Evolutionary conservation across 2,797 vertebrate species (phyloP).

Genomic region (Helarctos malayanus): DNA sequence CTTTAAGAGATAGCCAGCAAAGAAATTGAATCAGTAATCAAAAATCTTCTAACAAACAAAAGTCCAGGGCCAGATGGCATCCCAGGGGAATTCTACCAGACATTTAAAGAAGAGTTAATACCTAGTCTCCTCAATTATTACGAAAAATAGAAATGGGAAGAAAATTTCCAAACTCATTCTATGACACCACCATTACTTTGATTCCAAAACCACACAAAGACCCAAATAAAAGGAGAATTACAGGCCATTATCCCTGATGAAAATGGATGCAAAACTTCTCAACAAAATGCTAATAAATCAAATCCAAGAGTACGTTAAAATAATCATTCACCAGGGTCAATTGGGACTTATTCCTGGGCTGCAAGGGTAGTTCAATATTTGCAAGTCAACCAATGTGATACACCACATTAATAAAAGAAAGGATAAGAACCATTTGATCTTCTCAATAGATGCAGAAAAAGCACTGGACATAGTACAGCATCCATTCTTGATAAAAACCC

Average conservation of each 20-base stretch:
- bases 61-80: not conserved
- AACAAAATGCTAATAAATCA: not conserved
- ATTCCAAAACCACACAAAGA: not conserved
- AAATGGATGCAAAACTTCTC: not conserved
- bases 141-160: not conserved
- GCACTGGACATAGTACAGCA: not conserved
- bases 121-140: not conserved
- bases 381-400: not conserved
- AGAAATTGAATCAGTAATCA: not conserved
- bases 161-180: not conserved
- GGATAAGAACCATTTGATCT: not conserved
- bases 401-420: not conserved
- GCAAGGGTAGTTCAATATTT: not conserved
- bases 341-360: not conserved
- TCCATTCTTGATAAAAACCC: not conserved
- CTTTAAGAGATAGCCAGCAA: not conserved
- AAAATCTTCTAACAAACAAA: not conserved
- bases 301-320: not conserved
- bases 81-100: not conserved
- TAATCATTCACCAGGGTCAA: too few relatives aligned
- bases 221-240: not conserved
- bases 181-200: not conserved
- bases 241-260: not conserved
- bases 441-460: not conserved
- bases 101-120: not conserved